Evolutionary conservation across 2,888 invertebrate species (phyloP).

Genomic region (Limnephilus marmoratus): DNA sequence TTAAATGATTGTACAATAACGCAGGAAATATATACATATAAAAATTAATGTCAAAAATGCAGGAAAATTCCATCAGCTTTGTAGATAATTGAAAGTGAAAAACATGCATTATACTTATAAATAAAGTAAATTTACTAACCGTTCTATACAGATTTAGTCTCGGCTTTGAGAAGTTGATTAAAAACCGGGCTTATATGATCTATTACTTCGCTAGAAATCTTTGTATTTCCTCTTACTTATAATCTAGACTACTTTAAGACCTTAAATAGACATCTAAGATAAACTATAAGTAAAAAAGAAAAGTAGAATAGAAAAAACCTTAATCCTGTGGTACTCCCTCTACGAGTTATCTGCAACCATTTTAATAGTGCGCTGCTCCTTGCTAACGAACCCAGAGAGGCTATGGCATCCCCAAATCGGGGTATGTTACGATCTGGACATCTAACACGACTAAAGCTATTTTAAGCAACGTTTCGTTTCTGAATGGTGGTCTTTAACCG

Average conservation of each 20-base stretch:
- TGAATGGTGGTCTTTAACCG: no score
- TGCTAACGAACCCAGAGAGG: no score
- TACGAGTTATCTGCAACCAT: no score
- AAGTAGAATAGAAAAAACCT: no score
- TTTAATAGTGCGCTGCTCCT: no score
- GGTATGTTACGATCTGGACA: no score
- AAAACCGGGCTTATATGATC: neutral
- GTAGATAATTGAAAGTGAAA: neutral
- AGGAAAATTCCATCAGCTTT: neutral
- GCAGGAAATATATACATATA: no score
- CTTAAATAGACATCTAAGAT: neutral
- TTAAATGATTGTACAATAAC: no score
- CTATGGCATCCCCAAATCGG: no score
- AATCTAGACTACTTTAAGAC: neutral
- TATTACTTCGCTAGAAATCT: neutral
- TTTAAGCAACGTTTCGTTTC: no score
- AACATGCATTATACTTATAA: neutral
- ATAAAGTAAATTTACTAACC: neutral
- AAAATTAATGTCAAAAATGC: neutral
- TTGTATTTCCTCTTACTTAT: neutral
- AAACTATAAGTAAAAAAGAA: neutral
- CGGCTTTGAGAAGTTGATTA: neutral
- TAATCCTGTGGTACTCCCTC: neutral
- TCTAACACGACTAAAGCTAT: no score
- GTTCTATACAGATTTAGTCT: neutral